Conservation (phyloP, 2,113 vertebrate genomes). For the Ptilorrhoa leucosticta region DNA sequence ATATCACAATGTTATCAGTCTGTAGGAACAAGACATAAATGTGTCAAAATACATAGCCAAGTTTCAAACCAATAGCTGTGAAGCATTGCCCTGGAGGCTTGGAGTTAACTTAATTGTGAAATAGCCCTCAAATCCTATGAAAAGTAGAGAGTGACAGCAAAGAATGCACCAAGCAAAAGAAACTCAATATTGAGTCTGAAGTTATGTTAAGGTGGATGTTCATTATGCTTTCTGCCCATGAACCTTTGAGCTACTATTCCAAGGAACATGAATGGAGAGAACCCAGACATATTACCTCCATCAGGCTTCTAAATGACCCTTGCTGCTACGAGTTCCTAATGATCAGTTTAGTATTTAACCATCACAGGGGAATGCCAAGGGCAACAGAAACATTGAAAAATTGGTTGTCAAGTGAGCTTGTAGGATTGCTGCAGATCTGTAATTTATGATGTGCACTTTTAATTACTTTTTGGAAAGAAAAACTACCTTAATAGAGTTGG, state of each 20-base stretch:
- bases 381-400: slow-evolving; percentile 29
- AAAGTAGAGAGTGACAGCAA: neutral
- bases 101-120: slow-evolving; percentile 1
- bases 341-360: slow-evolving; percentile 18
- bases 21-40: slow-evolving; percentile 25
- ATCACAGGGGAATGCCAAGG: neutral
- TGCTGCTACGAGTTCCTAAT: slow-evolving; percentile 17
- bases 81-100: neutral
- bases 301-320: neutral
- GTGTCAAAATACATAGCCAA: neutral
- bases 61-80: slow-evolving; percentile 12
- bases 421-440: neutral
- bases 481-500: slow-evolving; percentile 9
- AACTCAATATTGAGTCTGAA: neutral
- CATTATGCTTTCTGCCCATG: neutral
- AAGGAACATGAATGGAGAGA: neutral
- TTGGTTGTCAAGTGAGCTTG: slow-evolving; percentile 9
- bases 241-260: neutral
- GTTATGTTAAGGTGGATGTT: neutral
- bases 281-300: neutral
- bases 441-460: slow-evolving; percentile 40
- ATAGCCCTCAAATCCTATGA: neutral
- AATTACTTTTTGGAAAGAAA: slow-evolving; percentile 54
- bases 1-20: neutral
- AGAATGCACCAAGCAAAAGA: neutral